Evolutionary conservation across 2,113 vertebrate species (phyloP).

Genomic region (Leuciscus idus): DNA sequence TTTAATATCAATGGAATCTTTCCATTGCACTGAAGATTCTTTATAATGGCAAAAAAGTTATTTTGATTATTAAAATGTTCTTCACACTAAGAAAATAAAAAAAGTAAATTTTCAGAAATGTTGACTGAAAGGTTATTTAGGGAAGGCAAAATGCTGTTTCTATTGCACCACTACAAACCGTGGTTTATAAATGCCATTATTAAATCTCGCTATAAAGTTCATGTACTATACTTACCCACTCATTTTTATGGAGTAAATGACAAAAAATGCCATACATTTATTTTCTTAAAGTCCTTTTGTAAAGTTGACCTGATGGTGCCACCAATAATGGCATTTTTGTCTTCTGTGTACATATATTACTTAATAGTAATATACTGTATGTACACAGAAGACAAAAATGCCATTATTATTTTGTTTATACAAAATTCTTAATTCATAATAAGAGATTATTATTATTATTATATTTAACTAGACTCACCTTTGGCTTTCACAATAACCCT

Average conservation of each 20-base stretch:
- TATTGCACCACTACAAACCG: too few species aligned
- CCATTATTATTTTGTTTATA: neutral
- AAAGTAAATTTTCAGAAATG: neutral
- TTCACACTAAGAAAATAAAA: neutral
- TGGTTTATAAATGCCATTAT: too few species aligned
- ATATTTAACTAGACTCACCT: constrained; percentile 6
- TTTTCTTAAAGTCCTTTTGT: too few species aligned
- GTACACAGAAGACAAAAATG: neutral
- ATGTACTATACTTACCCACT: neutral
- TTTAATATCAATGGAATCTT: neutral
- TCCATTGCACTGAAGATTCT: neutral
- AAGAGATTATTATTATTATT: neutral
- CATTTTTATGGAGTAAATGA: neutral
- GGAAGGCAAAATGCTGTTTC: too few species aligned
- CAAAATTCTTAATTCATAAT: neutral
- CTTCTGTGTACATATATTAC: neutral
- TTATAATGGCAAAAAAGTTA: neutral
- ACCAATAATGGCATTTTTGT: neutral
- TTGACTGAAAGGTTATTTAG: neutral
- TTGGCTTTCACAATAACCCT: constrained; percentile 21
- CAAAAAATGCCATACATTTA: too few species aligned
- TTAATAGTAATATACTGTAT: neutral
- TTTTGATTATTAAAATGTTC: neutral
- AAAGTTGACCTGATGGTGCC: neutral
- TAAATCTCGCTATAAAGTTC: neutral